Evolutionary conservation across 2,113 vertebrate genomes (phyloP).

Genomic region (Pithys albifrons): DNA sequence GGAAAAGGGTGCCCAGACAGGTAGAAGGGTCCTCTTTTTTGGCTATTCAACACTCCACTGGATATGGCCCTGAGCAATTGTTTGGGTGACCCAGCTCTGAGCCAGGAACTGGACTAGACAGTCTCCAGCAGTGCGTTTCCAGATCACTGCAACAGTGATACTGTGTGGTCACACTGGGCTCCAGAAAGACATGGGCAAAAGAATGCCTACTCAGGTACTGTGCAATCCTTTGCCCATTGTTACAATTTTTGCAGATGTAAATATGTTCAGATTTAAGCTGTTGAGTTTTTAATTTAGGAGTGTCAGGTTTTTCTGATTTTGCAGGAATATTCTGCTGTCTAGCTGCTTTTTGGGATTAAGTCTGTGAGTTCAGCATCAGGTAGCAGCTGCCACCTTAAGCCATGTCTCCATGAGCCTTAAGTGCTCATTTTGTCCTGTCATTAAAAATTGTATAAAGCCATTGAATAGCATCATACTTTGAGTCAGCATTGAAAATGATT

Average conservation of each 20-base stretch:
- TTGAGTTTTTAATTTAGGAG: not conserved
- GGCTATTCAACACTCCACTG: not conserved
- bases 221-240: not conserved
- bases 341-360: not conserved
- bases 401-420: not conserved
- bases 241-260: not conserved
- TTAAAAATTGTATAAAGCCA: not conserved
- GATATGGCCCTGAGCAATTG: not conserved
- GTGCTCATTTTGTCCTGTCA: not conserved
- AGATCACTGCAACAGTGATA: not conserved
- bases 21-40: not conserved
- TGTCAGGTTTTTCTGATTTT: not conserved
- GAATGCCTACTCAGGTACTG: not conserved
- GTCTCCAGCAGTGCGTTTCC: not conserved
- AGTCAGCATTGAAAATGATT: not conserved
- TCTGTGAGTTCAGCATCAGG: not conserved
- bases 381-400: not conserved
- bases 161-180: accelerated
- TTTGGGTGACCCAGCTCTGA: not conserved
- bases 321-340: not conserved
- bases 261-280: not conserved
- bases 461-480: not conserved
- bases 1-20: not conserved
- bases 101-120: not conserved
- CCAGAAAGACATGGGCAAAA: not conserved